A percentile compares a stretch with the other conserved stretches of the same genome.
phyloP scores from a whole-genome alignment of 2,888 invertebrate species.

The Pimpla rufipes region DNA sequence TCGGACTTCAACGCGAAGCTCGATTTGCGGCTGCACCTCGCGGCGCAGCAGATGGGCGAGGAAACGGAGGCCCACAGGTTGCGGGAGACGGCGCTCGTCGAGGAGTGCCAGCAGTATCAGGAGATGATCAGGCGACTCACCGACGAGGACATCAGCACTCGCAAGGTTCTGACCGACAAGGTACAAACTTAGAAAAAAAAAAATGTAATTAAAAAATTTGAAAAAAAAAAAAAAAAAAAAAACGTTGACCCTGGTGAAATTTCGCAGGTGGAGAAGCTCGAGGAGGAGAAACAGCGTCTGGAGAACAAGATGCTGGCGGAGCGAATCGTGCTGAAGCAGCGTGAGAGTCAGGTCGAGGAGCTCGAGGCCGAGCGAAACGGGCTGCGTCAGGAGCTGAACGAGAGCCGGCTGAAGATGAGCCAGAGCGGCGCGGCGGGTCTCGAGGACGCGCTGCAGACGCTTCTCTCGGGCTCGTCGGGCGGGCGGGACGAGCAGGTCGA shows the following conservation, averaged over 20 bases:
- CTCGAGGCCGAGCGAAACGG: conserved; percentile 74
- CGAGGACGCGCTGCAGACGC: conserved; percentile 71
- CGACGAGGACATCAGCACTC: conserved; percentile 88
- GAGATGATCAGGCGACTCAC: conserved; percentile 90
- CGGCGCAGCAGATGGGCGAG: conserved; percentile 83
- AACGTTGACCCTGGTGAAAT: neutral
- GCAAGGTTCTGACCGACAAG: conserved; percentile 85
- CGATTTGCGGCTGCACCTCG: conserved; percentile 85
- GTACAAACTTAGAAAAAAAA: too few relatives aligned
- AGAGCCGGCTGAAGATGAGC: conserved; percentile 77
- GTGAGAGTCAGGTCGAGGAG: conserved; percentile 73
- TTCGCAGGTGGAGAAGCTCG: conserved; percentile 77
- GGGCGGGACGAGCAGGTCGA: conserved; percentile 80
- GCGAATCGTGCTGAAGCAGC: conserved; percentile 72
- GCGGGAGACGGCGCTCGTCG: conserved; percentile 87
- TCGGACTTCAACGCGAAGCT: conserved; percentile 86
- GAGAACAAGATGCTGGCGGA: conserved; percentile 75
- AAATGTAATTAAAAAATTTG: too few relatives aligned
- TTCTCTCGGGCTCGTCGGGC: conserved; percentile 72
- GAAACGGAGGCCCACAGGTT: conserved; percentile 87
- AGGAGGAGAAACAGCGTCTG: conserved; percentile 76
- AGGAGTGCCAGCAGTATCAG: conserved; percentile 90
- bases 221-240: too few relatives aligned
- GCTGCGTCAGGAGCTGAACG: conserved; percentile 75
- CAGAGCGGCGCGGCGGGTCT: conserved; percentile 68